These are phyloP conservation scores for Epistrophe grossulariae DNA, from an alignment of 2,888 invertebrate species.

Conservation along the genomic window DNA sequence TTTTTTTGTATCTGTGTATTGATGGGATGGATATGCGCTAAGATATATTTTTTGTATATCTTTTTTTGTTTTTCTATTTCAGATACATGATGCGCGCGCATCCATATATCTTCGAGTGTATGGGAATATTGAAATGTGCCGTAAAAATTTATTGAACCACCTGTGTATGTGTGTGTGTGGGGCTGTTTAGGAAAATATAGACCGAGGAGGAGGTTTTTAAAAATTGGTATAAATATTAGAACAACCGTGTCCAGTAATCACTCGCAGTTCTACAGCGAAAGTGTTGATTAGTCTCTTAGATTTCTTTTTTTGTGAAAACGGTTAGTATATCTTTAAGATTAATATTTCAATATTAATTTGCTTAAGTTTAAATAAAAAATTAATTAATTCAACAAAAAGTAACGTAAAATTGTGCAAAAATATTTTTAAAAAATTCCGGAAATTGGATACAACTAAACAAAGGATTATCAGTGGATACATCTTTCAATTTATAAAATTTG, in stretches of 20 bases:
- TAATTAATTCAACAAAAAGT: conserved; percentile 47
- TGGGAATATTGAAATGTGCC: conserved; percentile 35
- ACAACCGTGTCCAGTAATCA: conserved; percentile 83
- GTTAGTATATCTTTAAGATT: conserved; percentile 78
- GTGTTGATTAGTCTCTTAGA: conserved; percentile 83
- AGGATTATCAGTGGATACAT: conserved; percentile 77
- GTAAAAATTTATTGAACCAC: conserved; percentile 57
- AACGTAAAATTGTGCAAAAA: conserved; percentile 63
- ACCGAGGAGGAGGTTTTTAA: conserved; percentile 69
- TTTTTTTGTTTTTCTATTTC: conserved; percentile 65
- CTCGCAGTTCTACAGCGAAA: conserved; percentile 84
- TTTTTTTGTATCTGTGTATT: conserved; percentile 38
- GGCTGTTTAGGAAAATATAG: conserved; percentile 73
- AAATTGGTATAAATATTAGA: conserved; percentile 83
- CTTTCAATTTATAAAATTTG: conserved; percentile 48
- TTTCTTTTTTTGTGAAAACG: conserved; percentile 80
- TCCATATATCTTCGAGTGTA: neutral
- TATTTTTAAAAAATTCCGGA: conserved; percentile 28
- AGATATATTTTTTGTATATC: conserved; percentile 16
- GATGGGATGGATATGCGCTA: conserved; percentile 19
- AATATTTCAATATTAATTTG: conserved; percentile 13
- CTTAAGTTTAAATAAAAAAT: conserved; percentile 24
- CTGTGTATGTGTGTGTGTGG: conserved; percentile 61
- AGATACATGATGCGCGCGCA: conserved; percentile 70
- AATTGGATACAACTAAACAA: conserved; percentile 71